phyloP scores from a whole-genome alignment of 2,797 vertebrate species.

The Pagetopsis macropterus region DNA sequence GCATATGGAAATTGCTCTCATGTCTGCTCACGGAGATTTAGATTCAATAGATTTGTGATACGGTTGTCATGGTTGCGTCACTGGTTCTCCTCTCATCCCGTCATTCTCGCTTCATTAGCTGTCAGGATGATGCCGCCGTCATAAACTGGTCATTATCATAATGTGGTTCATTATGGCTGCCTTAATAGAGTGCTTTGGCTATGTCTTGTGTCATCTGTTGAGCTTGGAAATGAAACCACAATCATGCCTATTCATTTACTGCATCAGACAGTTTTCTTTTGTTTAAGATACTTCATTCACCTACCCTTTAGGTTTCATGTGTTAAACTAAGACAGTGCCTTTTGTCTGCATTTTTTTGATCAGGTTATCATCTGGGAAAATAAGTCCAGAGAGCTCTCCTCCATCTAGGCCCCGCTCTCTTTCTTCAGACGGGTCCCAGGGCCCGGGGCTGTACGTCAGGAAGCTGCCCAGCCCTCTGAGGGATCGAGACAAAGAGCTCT shows the following conservation, averaged over 20 bases:
- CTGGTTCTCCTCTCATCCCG: constrained; percentile 63
- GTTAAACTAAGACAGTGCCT: constrained; percentile 23
- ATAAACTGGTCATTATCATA: constrained; percentile 62
- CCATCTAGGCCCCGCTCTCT: constrained; percentile 82
- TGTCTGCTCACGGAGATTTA: constrained; percentile 61
- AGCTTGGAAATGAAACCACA: constrained; percentile 29
- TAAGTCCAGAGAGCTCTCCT: constrained; percentile 96
- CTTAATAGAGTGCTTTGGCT: constrained; percentile 58
- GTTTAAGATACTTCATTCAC: background rate
- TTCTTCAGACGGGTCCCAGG: constrained; percentile 88
- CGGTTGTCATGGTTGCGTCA: constrained; percentile 71
- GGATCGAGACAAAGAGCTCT: constrained; percentile 93
- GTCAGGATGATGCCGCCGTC: constrained; percentile 47
- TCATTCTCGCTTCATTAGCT: constrained; percentile 67
- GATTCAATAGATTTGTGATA: constrained; percentile 64
- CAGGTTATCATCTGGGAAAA: constrained; percentile 98
- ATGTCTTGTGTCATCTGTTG: constrained; percentile 61
- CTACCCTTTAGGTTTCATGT: background rate
- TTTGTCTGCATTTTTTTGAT: constrained; percentile 51
- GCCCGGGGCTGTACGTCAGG: constrained; percentile 91
- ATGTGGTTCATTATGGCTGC: constrained; percentile 62
- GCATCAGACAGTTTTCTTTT: constrained; percentile 30
- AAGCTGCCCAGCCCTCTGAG: constrained; percentile 93
- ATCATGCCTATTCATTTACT: constrained; percentile 32
- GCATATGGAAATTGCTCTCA: constrained; percentile 72